Conservation (phyloP, 2,888 invertebrate species). For the Micropterix aruncella region DNA sequence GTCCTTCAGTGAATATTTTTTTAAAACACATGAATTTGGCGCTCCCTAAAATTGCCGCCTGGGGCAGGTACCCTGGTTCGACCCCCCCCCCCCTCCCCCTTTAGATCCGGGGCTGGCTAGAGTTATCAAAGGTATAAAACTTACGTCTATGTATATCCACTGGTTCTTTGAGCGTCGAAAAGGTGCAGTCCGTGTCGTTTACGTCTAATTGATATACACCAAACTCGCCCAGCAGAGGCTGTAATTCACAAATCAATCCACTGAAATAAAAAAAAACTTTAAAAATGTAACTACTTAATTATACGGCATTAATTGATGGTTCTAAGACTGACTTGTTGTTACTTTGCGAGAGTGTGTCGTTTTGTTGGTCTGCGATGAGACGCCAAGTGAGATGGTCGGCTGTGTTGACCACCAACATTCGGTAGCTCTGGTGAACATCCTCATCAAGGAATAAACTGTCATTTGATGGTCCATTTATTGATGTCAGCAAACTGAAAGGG, state of each 20-base stretch:
- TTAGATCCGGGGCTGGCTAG: no score
- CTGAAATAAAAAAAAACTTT: slow-evolving; percentile 23
- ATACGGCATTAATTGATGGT: background rate
- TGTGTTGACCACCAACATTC: slow-evolving; percentile 31
- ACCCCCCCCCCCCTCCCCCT: no score
- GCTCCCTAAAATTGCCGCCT: no score
- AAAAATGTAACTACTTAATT: slow-evolving; percentile 4
- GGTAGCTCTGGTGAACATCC: no score
- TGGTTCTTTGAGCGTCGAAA: slow-evolving; percentile 44
- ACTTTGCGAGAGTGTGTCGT: background rate
- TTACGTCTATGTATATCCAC: slow-evolving; percentile 60
- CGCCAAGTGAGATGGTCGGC: slow-evolving; percentile 39
- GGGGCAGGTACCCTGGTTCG: no score
- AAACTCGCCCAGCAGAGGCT: slow-evolving; percentile 49
- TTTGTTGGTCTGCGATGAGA: slow-evolving; percentile 26
- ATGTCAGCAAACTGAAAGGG: no score
- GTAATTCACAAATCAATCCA: slow-evolving; percentile 41
- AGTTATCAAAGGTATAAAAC: no score
- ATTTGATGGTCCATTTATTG: no score
- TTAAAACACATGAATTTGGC: no score
- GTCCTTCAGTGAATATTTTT: no score
- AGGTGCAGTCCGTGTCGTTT: slow-evolving; percentile 33
- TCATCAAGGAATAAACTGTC: no score
- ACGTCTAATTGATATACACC: slow-evolving; percentile 54
- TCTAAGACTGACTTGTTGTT: background rate